Conservation (phyloP, 2,888 invertebrate species). For the Chamaedrilus cognettii region DNA sequence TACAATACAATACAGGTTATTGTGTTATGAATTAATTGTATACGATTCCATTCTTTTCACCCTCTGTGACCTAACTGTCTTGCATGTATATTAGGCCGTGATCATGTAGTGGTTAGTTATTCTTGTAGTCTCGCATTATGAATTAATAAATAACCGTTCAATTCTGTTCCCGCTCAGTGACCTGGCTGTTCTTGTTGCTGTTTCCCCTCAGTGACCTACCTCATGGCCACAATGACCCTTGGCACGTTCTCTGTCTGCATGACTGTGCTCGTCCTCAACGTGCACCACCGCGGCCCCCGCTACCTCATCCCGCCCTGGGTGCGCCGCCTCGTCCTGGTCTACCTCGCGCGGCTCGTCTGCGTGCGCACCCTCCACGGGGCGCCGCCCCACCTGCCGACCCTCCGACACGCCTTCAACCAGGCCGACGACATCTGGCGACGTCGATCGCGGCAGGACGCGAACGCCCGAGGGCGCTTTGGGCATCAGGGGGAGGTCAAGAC, state of each 20-base stretch:
- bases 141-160: no score
- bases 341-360: conserved; percentile 32
- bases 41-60: no score
- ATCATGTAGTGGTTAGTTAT: no score
- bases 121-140: no score
- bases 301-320: conserved; percentile 30
- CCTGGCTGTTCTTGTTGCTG: not conserved
- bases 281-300: conserved; percentile 32
- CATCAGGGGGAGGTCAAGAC: not conserved
- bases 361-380: not conserved
- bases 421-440: conserved; percentile 10
- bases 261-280: conserved; percentile 37
- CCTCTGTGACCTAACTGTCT: no score
- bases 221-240: conserved; percentile 39
- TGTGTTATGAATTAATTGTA: no score
- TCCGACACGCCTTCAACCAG: not conserved
- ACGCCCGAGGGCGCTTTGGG: not conserved
- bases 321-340: conserved; percentile 25
- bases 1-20: no score
- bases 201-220: conserved; percentile 34
- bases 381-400: not conserved
- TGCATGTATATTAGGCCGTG: no score
- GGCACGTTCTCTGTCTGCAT: conserved; percentile 38
- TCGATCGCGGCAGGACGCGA: not conserved
- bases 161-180: no score